Conservation (phyloP, 2,888 invertebrate genomes). For the Diplolepis rosae region DNA sequence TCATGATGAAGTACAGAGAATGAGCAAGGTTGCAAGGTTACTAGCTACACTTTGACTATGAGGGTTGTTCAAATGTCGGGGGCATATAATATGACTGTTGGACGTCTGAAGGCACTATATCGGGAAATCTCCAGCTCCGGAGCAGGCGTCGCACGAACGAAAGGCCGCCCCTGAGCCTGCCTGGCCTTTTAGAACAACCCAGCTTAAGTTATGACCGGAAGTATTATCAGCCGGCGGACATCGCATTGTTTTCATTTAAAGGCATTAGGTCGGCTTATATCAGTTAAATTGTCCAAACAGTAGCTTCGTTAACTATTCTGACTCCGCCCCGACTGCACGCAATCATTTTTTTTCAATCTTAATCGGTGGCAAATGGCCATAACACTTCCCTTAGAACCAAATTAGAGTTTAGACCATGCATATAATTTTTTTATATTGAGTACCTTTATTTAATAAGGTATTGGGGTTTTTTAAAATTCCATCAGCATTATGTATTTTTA, state of each 20-base stretch:
- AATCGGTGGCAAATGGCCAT: background rate
- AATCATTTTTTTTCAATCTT: conserved; percentile 37
- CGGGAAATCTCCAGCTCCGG: conserved; percentile 53
- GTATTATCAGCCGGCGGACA: conserved; percentile 61
- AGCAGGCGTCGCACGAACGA: conserved; percentile 50
- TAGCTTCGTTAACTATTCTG: conserved; percentile 44
- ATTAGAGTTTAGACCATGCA: too few relatives aligned
- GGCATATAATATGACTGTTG: background rate
- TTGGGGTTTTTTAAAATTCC: too few relatives aligned
- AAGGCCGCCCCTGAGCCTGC: conserved; percentile 53
- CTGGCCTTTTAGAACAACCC: conserved; percentile 39
- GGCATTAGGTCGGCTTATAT: conserved; percentile 57
- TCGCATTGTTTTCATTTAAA: conserved; percentile 63
- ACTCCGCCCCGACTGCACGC: conserved; percentile 32
- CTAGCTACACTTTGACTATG: conserved; percentile 18
- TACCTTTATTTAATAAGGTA: too few relatives aligned
- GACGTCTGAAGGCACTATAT: conserved; percentile 44
- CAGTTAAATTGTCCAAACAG: conserved; percentile 48
- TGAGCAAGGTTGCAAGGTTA: conserved; percentile 19
- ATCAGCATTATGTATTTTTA: too few relatives aligned
- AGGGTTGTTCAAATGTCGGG: conserved; percentile 15
- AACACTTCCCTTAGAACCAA: background rate
- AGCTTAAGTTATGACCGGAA: conserved; percentile 64
- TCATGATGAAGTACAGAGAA: conserved; percentile 40
- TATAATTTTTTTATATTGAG: too few relatives aligned